phyloP scores from a whole-genome alignment of 2,888 invertebrate species.

The Cheilosia scutellata region DNA sequence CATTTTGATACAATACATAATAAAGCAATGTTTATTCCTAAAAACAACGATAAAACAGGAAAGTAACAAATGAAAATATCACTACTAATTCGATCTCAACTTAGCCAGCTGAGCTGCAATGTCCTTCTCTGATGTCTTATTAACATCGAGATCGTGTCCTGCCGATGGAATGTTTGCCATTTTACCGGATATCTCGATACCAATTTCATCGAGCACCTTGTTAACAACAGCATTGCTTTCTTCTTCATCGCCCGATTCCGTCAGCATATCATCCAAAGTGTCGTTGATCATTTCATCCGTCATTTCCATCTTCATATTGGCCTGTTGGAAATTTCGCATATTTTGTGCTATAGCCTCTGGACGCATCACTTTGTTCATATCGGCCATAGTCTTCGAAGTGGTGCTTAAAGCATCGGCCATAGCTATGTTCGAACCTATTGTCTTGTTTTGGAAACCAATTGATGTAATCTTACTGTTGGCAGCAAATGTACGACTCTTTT shows the following conservation, averaged over 20 bases:
- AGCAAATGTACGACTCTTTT: slow-evolving; percentile 92
- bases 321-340: slow-evolving; percentile 93
- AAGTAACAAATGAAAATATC: background rate
- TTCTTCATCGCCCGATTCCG: slow-evolving; percentile 95
- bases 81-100: slow-evolving; percentile 84
- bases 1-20: slow-evolving; percentile 27
- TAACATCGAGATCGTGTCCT: slow-evolving; percentile 83
- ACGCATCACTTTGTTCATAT: slow-evolving; percentile 94
- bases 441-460: slow-evolving; percentile 93
- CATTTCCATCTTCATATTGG: slow-evolving; percentile 96
- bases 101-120: slow-evolving; percentile 90
- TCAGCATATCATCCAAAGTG: slow-evolving; percentile 94
- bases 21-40: slow-evolving; percentile 46
- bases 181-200: slow-evolving; percentile 96
- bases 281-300: slow-evolving; percentile 98
- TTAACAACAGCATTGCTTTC: slow-evolving; percentile 95
- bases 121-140: slow-evolving; percentile 87
- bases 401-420: slow-evolving; percentile 94
- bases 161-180: slow-evolving; percentile 89
- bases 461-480: slow-evolving; percentile 92
- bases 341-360: slow-evolving; percentile 93
- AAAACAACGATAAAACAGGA: slow-evolving; percentile 48
- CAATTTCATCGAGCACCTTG: slow-evolving; percentile 97
- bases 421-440: slow-evolving; percentile 95
- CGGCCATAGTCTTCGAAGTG: slow-evolving; percentile 94